Base-by-base conservation (phyloP, 2,888 invertebrate species). In the Rambutsinella grinnellia region DNA sequence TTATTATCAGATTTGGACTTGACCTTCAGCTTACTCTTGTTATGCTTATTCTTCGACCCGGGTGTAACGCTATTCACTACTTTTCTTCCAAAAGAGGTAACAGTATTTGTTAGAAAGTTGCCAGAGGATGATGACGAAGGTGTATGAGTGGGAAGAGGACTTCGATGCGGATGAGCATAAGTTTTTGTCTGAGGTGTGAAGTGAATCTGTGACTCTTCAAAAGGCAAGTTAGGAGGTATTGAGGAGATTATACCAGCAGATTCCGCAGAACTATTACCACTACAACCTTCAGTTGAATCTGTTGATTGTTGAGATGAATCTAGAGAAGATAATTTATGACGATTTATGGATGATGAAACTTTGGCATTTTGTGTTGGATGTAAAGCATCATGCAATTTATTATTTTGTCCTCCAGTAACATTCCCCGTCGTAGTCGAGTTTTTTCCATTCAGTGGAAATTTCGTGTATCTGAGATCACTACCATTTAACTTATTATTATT, bases 1-100 rank as follows among this genome's bases (percentile, higher is more conserved):
- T 76, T 84, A 78, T 85, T 84, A 70, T 85, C 85, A 23, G 85
- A 85, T 71, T 85, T 85, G 36, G 83, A 82, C 56, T 83, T 84
- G 13, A 74, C 79, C 72, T 80, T 82, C 56, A 83, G 54, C 19
- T 78, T 78, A 23, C 56, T 67, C 26, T 70, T 74, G 6, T 69
- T 72, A 44, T 69, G 58, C 6, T 74, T 63, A 27, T 54, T 63
- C 23, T 69, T 72, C 2, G 74, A 74, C 36, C 76, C 63, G 2
- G 68, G 58, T 2, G 72, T 79, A 3, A 79, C 79, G 58, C 76
- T 76, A 27, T 81, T 77, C 46, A 78, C 81, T 49, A 81, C 63
- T 65, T 79, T 82, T 53, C 80, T 58, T n/a, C 81, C 75, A 28
- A 82, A 67, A 5, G 82, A 82, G 17, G 78, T 79, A 6, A 82